Conservation (phyloP, 2,888 invertebrate genomes). For the Microdon myrmicae region DNA sequence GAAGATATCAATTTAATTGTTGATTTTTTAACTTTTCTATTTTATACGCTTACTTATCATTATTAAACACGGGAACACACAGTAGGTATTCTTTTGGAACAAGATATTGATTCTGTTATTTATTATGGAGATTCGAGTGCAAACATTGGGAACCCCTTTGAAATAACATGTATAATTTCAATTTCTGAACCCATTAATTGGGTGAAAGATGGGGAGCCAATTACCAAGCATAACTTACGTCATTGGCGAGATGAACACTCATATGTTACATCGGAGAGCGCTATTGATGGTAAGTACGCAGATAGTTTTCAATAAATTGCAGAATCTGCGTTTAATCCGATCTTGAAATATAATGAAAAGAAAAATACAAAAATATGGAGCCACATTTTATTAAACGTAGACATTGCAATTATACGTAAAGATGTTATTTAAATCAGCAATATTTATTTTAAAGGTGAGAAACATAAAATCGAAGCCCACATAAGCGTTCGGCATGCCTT, state of each 20-base stretch:
- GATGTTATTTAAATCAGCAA: slow-evolving; percentile 18
- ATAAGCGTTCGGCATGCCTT: slow-evolving; percentile 64
- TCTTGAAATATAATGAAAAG: background rate
- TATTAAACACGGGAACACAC: no score
- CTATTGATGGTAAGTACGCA: slow-evolving; percentile 64
- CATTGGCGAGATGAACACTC: slow-evolving; percentile 65
- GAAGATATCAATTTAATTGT: no score
- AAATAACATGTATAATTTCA: slow-evolving; percentile 65
- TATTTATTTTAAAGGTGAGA: slow-evolving; percentile 60
- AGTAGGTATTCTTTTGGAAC: slow-evolving; percentile 59
- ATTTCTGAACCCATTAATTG: slow-evolving; percentile 64
- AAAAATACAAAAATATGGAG: slow-evolving; percentile 1
- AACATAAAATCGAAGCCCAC: slow-evolving; percentile 65
- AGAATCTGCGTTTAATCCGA: slow-evolving; percentile 42
- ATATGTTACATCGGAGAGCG: slow-evolving; percentile 61
- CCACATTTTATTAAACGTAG: slow-evolving; percentile 29
- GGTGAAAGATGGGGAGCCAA: slow-evolving; percentile 64
- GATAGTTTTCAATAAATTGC: background rate
- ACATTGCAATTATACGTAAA: slow-evolving; percentile 9
- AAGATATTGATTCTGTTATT: slow-evolving; percentile 58
- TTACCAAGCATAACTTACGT: slow-evolving; percentile 64
- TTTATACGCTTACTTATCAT: no score
- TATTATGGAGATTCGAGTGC: slow-evolving; percentile 65
- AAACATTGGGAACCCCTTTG: slow-evolving; percentile 63
- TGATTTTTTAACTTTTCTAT: no score